Conservation (phyloP, 35 echinoderm and acorn worm genomes). For the Ophiothrix spiculata region DNA sequence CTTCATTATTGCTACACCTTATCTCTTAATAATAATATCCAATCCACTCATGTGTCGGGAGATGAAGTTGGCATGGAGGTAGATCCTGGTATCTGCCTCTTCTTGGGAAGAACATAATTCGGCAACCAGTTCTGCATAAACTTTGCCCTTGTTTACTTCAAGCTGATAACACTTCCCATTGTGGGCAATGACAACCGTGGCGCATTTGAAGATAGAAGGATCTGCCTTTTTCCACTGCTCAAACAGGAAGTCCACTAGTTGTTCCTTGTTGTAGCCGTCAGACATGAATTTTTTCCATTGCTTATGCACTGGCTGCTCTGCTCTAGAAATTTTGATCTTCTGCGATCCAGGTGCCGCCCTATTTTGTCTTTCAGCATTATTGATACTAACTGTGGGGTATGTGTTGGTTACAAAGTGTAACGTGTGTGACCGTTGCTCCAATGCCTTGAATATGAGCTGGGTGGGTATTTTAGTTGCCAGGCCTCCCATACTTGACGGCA, state of each 20-base stretch:
- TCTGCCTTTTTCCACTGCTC: constrained; percentile 21
- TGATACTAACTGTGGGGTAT: constrained; percentile 50
- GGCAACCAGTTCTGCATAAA: constrained; percentile 8
- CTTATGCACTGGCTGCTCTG: constrained; percentile 21
- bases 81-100: constrained; percentile 66
- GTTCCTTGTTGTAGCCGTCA: constrained; percentile 48
- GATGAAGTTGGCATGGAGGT: constrained; percentile 43
- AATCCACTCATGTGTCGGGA: too few species aligned
- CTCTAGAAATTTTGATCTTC: neutral
- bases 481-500: too few species aligned
- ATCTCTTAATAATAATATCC: too few species aligned
- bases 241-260: constrained; percentile 54
- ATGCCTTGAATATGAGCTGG: neutral
- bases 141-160: neutral
- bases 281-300: constrained; percentile 65
- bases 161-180: constrained; percentile 39
- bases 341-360: constrained; percentile 44
- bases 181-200: constrained; percentile 39
- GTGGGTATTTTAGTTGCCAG: too few species aligned
- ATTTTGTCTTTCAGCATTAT: constrained; percentile 34
- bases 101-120: constrained; percentile 46
- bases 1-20: too few species aligned
- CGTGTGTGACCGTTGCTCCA: neutral
- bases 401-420: constrained; percentile 64
- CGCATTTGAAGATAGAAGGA: constrained; percentile 20